Evolutionary conservation across 2,888 invertebrate species (phyloP).

Genomic region (Hydrotaea diabolus): DNA sequence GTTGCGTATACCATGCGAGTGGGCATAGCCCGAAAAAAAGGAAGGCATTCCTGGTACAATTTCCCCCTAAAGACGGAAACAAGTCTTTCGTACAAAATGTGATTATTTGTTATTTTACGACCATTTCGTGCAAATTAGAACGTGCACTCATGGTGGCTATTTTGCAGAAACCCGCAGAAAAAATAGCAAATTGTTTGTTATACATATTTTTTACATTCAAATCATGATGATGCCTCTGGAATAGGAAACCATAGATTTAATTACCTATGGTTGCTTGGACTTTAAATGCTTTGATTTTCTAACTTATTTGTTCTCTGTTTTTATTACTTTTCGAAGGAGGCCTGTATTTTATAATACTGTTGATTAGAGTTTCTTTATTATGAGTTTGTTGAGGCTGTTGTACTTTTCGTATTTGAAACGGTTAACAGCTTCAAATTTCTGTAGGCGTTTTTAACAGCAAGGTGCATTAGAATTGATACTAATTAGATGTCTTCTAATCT

Average conservation of each 20-base stretch:
- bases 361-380: neutral
- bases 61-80: neutral
- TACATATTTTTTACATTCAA: neutral
- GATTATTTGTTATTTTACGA: slow-evolving; percentile 53
- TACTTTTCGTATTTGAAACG: no score
- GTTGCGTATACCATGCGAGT: neutral
- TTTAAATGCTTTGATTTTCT: neutral
- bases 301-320: neutral
- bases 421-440: no score
- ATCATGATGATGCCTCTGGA: neutral
- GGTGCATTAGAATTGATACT: no score
- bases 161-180: neutral
- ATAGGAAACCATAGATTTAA: slow-evolving; percentile 7
- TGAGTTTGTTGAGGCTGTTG: no score
- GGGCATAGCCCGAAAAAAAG: neutral
- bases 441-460: no score
- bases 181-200: slow-evolving; percentile 11
- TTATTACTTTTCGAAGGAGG: neutral
- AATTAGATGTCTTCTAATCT: no score
- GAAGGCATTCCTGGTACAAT: no score
- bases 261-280: neutral
- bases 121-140: slow-evolving; percentile 44
- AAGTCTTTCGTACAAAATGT: slow-evolving; percentile 1
- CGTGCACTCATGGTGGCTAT: slow-evolving; percentile 3
- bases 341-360: neutral